Evolutionary conservation across 2,888 invertebrate genomes (phyloP).

Genomic region (Beris chalybata): DNA sequence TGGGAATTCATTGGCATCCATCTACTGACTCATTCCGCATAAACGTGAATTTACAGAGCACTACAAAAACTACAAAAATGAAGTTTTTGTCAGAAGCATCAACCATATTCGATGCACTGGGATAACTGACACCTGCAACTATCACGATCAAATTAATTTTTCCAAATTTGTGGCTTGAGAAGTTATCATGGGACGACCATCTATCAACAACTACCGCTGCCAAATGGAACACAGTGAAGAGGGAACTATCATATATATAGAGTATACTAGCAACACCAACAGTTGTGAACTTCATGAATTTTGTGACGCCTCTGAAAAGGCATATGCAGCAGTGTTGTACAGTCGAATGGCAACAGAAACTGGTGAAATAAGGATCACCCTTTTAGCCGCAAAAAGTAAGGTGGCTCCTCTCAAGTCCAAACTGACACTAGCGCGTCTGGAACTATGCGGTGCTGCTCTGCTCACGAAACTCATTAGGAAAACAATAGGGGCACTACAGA

Average conservation of each 20-base stretch:
- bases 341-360: not conserved
- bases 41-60: too few relatives aligned
- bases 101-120: not conserved
- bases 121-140: not conserved
- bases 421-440: not conserved
- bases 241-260: too few relatives aligned
- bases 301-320: too few relatives aligned
- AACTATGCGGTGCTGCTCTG: conserved; percentile 16
- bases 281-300: too few relatives aligned
- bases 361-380: not conserved
- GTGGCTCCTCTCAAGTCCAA: conserved; percentile 10
- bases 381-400: conserved; percentile 11
- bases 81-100: too few relatives aligned
- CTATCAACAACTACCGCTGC: too few relatives aligned
- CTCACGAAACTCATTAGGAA: not conserved
- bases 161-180: not conserved
- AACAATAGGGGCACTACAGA: not conserved
- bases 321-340: not conserved
- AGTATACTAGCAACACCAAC: too few relatives aligned
- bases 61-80: too few relatives aligned
- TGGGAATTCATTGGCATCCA: too few relatives aligned
- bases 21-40: too few relatives aligned
- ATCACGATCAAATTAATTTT: not conserved
- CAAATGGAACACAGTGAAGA: too few relatives aligned
- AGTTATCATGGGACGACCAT: not conserved